Evolutionary conservation across 2,888 invertebrate species (phyloP).

Genomic region (Syrphus vitripennis): DNA sequence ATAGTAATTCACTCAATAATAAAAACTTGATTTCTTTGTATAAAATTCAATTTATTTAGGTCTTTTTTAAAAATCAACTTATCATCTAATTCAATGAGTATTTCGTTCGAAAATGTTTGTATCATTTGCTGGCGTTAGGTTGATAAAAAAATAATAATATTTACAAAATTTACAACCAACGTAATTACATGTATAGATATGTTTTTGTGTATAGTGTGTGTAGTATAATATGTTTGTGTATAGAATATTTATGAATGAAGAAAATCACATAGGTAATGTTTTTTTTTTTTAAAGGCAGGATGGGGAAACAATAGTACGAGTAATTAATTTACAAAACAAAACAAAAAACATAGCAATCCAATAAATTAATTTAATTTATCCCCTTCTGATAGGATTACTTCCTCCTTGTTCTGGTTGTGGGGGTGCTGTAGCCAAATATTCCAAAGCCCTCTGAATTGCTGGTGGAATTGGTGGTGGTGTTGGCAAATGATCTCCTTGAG

Average conservation of each 20-base stretch:
- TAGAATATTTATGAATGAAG: slow-evolving; percentile 50
- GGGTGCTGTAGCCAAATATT: slow-evolving; percentile 85
- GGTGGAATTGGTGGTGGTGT: slow-evolving; percentile 87
- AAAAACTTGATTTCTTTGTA: slow-evolving; percentile 41
- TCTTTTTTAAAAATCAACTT: slow-evolving; percentile 50
- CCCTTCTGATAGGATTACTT: slow-evolving; percentile 74
- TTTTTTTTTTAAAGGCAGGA: not conserved
- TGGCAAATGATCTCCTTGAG: slow-evolving; percentile 81
- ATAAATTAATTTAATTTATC: slow-evolving; percentile 70
- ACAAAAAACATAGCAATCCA: not conserved
- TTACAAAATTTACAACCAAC: slow-evolving; percentile 56
- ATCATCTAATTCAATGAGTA: slow-evolving; percentile 63
- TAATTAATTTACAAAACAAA: slow-evolving; percentile 32
- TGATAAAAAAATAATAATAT: slow-evolving; percentile 52
- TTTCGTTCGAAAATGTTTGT: slow-evolving; percentile 41
- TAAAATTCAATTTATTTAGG: slow-evolving; percentile 53
- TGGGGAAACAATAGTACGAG: slow-evolving; percentile 2
- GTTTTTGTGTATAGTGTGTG: not conserved
- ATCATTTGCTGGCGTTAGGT: slow-evolving; percentile 30
- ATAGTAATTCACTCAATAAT: too few species aligned
- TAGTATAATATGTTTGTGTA: not conserved
- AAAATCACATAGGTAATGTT: slow-evolving; percentile 33
- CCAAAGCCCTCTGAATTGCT: slow-evolving; percentile 86
- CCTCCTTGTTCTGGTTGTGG: slow-evolving; percentile 77
- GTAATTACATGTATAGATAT: not conserved